A percentile compares a stretch with the other conserved stretches of the same genome.
Conservation (phyloP, 2,797 vertebrate genomes). For the Dromococcyx pavoninus region DNA sequence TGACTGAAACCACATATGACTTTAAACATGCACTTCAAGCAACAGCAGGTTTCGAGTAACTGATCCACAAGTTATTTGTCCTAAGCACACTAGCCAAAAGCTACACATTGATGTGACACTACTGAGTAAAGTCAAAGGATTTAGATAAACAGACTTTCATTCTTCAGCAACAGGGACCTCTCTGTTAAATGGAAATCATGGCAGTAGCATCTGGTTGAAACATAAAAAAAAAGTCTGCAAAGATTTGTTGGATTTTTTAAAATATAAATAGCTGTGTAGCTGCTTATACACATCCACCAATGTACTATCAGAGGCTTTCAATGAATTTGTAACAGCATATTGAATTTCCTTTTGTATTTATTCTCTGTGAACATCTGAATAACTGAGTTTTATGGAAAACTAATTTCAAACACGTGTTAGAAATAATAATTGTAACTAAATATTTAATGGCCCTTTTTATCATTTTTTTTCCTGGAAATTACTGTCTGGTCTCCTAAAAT, state of each 20-base stretch:
- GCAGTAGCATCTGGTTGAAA: neutral
- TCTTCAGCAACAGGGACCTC: neutral
- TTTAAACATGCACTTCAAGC: neutral
- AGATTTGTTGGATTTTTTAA: neutral
- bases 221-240: neutral
- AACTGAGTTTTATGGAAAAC: slow-evolving; percentile 3
- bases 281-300: neutral
- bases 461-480: neutral
- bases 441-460: neutral
- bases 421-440: neutral
- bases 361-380: neutral
- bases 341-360: neutral
- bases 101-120: neutral
- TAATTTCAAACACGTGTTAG: neutral
- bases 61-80: neutral
- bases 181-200: neutral
- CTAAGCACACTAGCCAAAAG: neutral
- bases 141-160: neutral
- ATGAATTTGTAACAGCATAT: neutral
- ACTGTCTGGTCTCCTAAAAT: neutral
- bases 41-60: neutral
- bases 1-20: neutral
- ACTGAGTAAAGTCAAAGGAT: neutral
- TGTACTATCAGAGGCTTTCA: neutral
- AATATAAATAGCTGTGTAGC: neutral